Conservation (phyloP, 2,888 invertebrate species). For the Pseudeuparius sepicola region DNA sequence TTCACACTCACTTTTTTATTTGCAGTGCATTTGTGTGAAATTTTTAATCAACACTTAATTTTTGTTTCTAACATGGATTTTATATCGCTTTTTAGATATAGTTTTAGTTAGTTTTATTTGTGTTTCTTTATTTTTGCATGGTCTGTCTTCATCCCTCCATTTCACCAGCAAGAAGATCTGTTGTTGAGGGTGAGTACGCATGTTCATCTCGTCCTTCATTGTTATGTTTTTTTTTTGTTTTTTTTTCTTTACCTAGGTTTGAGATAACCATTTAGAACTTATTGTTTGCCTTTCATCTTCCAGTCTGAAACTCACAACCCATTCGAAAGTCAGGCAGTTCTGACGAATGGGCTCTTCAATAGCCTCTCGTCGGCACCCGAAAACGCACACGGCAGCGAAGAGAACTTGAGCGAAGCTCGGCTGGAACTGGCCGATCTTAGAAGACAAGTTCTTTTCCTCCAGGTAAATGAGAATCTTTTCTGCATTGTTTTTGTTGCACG, state of each 20-base stretch:
- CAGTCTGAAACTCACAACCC: constrained; percentile 85
- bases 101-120: constrained; percentile 11
- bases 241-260: no score
- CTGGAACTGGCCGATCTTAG: constrained; percentile 68
- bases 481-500: no score
- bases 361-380: constrained; percentile 39
- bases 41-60: no score
- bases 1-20: constrained; percentile 21
- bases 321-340: constrained; percentile 52
- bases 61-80: no score
- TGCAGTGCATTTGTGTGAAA: constrained; percentile 20
- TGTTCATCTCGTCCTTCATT: background rate
- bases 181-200: constrained; percentile 58
- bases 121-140: constrained; percentile 33
- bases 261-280: no score
- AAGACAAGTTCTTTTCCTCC: constrained; percentile 72
- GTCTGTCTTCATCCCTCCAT: constrained; percentile 30
- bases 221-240: no score
- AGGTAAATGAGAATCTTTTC: constrained; percentile 34
- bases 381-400: constrained; percentile 32
- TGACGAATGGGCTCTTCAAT: constrained; percentile 57
- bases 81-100: no score
- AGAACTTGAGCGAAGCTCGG: constrained; percentile 44
- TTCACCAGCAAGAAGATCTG: constrained; percentile 52
- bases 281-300: constrained; percentile 26